phyloP scores from a whole-genome alignment of 2,888 invertebrate genomes.

The Chesias legatella region DNA sequence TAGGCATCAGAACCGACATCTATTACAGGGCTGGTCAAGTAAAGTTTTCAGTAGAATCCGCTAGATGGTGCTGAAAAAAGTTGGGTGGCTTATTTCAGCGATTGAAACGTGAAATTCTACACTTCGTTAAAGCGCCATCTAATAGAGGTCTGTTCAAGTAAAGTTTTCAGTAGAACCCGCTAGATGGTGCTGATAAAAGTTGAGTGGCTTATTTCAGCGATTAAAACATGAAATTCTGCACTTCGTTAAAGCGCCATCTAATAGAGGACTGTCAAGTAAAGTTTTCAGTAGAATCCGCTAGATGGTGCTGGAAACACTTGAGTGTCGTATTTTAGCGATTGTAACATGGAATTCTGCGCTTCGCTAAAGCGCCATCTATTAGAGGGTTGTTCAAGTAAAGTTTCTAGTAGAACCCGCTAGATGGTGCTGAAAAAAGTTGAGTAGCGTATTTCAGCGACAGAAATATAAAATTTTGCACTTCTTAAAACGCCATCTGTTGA shows the following conservation, averaged over 20 bases:
- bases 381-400: neutral
- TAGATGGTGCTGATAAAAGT: neutral
- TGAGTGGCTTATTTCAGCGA: too few relatives aligned
- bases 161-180: neutral
- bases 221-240: too few relatives aligned
- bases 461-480: too few relatives aligned
- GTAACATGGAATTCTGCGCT: too few relatives aligned
- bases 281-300: neutral
- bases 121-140: slow-evolving; percentile 14
- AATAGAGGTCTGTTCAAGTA: neutral
- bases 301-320: neutral
- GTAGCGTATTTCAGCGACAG: too few relatives aligned
- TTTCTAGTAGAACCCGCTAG: neutral
- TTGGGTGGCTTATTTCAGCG: too few relatives aligned
- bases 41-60: neutral
- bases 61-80: neutral
- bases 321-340: too few relatives aligned
- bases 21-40: neutral
- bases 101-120: too few relatives aligned
- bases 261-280: neutral
- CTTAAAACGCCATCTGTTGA: too few relatives aligned
- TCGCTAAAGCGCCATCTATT: slow-evolving; percentile 15
- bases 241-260: too few relatives aligned
- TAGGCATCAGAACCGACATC: slow-evolving; percentile 15
- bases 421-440: neutral